Evolutionary conservation across 1,140 invertebrate genomes (phyloP).

Genomic region (Cataglyphis hispanica): DNA sequence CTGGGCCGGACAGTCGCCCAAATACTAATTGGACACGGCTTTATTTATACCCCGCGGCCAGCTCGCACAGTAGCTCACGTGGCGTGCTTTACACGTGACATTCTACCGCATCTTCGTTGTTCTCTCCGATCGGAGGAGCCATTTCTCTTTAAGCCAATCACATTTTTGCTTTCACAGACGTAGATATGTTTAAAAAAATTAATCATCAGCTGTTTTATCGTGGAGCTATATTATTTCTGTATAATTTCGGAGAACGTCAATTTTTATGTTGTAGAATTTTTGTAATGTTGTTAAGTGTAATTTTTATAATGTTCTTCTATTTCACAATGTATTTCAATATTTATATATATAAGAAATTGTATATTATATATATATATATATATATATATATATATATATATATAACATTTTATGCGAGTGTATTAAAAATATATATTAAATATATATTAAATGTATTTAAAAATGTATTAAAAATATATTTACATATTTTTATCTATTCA

Average conservation of each 20-base stretch:
- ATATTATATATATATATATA: too few species aligned
- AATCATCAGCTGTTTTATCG: neutral
- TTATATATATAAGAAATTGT: too few species aligned
- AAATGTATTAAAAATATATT: neutral
- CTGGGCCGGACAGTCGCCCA: conserved; percentile 44
- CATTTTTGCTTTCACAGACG: conserved; percentile 10
- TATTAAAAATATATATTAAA: too few species aligned
- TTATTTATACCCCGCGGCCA: conserved; percentile 69
- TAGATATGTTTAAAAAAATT: conserved; percentile 1
- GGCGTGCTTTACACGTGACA: conserved; percentile 62
- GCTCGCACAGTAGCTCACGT: conserved; percentile 70
- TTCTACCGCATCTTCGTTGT: conserved; percentile 33
- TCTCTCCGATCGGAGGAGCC: conserved; percentile 36
- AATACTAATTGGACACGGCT: conserved; percentile 74
- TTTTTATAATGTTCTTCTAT: too few species aligned
- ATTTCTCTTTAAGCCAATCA: conserved; percentile 29
- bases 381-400: neutral
- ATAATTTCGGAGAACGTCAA: neutral
- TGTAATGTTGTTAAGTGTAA: too few species aligned
- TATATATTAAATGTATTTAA: neutral
- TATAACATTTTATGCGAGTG: neutral
- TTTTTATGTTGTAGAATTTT: neutral
- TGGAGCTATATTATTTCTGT: neutral
- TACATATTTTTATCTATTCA: neutral
- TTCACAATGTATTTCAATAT: neutral